phyloP scores from a whole-genome alignment of 1,140 invertebrate species.

The Drosophila pachea region DNA sequence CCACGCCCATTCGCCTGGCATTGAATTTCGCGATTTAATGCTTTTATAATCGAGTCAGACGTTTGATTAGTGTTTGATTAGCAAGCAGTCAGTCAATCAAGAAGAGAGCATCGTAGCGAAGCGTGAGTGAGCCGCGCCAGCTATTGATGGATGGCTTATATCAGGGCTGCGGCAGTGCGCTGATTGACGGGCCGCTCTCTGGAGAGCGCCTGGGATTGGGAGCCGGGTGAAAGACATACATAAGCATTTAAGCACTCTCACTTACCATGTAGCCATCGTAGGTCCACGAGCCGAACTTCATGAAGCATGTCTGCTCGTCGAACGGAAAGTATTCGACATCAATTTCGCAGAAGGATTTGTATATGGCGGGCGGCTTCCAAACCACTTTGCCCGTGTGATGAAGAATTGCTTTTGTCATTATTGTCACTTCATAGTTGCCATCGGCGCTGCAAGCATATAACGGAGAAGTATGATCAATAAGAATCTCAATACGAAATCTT shows the following conservation, averaged over 20 bases:
- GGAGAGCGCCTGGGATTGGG: conserved; percentile 7
- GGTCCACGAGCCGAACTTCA: conserved; percentile 98
- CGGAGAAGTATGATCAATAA: neutral
- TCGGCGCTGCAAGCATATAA: conserved; percentile 88
- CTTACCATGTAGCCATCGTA: conserved; percentile 94
- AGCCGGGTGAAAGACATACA: neutral
- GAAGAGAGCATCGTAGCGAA: conserved; percentile 16
- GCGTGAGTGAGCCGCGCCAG: conserved; percentile 9
- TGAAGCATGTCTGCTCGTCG: conserved; percentile 96
- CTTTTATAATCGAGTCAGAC: conserved; percentile 65
- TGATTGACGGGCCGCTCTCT: conserved; percentile 29
- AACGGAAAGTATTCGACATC: conserved; percentile 98
- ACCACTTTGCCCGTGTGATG: conserved; percentile 95
- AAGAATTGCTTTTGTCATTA: conserved; percentile 97
- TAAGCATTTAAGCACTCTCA: conserved; percentile 34
- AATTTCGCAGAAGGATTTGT: conserved; percentile 98
- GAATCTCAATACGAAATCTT: neutral
- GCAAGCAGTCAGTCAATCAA: conserved; percentile 65
- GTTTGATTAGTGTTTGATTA: conserved; percentile 62
- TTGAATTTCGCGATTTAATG: conserved; percentile 52
- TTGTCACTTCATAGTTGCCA: conserved; percentile 98
- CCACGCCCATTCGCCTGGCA: conserved; percentile 17
- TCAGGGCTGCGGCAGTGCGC: conserved; percentile 42
- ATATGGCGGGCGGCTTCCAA: conserved; percentile 99
- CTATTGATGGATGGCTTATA: conserved; percentile 61